Conservation (phyloP, 1,140 invertebrate genomes). For the Philaenus spumarius region DNA sequence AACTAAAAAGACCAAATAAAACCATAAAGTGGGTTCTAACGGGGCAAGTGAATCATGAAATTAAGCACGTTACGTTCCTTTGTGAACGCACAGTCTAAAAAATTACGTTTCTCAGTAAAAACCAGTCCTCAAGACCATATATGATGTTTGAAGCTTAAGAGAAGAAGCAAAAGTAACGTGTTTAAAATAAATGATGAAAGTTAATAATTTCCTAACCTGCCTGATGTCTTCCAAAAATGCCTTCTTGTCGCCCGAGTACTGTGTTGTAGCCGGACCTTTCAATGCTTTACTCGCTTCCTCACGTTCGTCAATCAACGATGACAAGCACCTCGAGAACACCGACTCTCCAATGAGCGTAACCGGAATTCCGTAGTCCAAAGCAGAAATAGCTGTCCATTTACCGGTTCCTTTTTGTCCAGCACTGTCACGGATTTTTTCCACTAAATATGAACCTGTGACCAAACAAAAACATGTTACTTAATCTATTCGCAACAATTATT, state of each 20-base stretch:
- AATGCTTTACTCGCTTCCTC: conserved; percentile 72
- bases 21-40: too few relatives aligned
- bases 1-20: too few relatives aligned
- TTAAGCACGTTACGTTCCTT: too few relatives aligned
- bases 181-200: too few relatives aligned
- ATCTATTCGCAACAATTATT: too few relatives aligned
- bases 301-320: conserved; percentile 79
- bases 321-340: conserved; percentile 94
- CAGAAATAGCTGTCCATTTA: conserved; percentile 97
- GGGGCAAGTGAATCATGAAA: too few relatives aligned
- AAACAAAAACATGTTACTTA: conserved; percentile 8
- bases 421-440: conserved; percentile 91
- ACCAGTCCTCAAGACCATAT: too few relatives aligned
- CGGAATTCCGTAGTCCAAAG: conserved; percentile 93
- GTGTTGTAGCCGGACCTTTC: conserved; percentile 52
- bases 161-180: too few relatives aligned
- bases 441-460: conserved; percentile 53
- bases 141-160: too few relatives aligned
- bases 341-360: conserved; percentile 98
- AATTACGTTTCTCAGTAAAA: too few relatives aligned
- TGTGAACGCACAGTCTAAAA: too few relatives aligned
- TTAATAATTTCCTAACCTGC: conserved; percentile 42
- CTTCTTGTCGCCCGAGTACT: conserved; percentile 60
- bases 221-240: conserved; percentile 71
- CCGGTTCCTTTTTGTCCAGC: conserved; percentile 99